Percentiles rank a stretch among this genome's conserved stretches.
Conservation (phyloP, 2,113 vertebrate genomes). For the Megaceryle maxima region DNA sequence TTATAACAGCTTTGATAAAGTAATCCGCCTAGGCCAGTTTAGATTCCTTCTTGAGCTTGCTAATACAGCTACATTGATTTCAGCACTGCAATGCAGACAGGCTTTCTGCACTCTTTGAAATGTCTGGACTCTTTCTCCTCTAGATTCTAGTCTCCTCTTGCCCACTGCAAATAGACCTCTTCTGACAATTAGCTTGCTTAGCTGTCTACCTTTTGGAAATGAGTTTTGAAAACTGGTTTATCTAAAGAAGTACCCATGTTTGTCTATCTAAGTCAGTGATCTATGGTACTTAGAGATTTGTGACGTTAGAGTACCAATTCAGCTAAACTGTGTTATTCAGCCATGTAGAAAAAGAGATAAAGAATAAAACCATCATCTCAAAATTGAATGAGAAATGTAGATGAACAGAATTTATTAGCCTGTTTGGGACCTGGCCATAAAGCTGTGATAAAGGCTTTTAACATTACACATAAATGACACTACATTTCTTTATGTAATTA, state of each 20-base stretch:
- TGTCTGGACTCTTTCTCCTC: neutral
- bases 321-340: neutral
- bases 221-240: neutral
- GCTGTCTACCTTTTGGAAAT: neutral
- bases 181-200: neutral
- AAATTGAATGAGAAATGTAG: neutral
- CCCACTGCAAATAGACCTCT: neutral
- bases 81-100: neutral
- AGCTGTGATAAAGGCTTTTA: neutral
- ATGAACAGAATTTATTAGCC: neutral
- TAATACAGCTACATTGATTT: neutral
- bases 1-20: neutral
- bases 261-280: neutral
- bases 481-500: neutral
- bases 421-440: neutral
- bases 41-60: neutral
- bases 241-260: neutral
- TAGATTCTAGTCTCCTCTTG: neutral
- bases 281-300: neutral
- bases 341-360: neutral
- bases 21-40: neutral
- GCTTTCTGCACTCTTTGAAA: neutral
- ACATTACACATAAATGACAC: neutral
- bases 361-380: neutral
- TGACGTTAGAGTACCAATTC: neutral